A percentile compares a stretch with the other conserved stretches of the same genome.
Conservation (phyloP, 2,888 invertebrate species). For the Pammene aurita region DNA sequence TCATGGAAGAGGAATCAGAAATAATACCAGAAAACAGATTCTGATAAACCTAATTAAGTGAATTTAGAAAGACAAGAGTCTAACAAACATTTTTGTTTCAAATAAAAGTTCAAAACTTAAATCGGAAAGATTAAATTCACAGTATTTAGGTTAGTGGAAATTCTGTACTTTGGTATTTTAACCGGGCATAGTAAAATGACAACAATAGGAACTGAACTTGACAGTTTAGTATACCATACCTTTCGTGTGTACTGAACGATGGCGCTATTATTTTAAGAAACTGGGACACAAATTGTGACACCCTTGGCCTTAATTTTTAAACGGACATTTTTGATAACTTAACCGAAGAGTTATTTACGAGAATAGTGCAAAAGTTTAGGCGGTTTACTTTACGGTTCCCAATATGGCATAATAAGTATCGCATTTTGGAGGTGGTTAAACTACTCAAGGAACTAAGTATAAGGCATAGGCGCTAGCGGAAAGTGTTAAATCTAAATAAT, state of each 20-base stretch:
- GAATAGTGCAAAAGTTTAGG: not conserved
- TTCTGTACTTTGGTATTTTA: constrained; percentile 5
- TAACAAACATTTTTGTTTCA: not conserved
- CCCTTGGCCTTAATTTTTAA: not conserved
- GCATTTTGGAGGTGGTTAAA: constrained; percentile 10
- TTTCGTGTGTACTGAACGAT: not conserved
- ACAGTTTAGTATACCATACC: constrained; percentile 8
- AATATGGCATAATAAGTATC: not conserved
- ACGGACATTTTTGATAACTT: not conserved
- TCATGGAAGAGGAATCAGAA: not conserved
- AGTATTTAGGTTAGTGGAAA: not conserved
- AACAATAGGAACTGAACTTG: not conserved
- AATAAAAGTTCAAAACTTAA: not conserved
- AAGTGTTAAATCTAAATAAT: constrained; percentile 44
- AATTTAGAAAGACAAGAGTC: not conserved
- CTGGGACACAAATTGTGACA: not conserved
- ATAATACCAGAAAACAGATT: constrained; percentile 12
- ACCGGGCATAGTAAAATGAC: not conserved
- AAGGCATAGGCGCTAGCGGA: constrained; percentile 44
- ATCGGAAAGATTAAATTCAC: not conserved
- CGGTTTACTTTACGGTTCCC: not conserved
- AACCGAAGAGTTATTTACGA: not conserved
- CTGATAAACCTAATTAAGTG: not conserved
- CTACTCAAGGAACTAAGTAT: constrained; percentile 43
- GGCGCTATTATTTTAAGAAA: not conserved